Evolutionary conservation across 2,113 vertebrate species (phyloP).

Genomic region (Stegastes partitus): DNA sequence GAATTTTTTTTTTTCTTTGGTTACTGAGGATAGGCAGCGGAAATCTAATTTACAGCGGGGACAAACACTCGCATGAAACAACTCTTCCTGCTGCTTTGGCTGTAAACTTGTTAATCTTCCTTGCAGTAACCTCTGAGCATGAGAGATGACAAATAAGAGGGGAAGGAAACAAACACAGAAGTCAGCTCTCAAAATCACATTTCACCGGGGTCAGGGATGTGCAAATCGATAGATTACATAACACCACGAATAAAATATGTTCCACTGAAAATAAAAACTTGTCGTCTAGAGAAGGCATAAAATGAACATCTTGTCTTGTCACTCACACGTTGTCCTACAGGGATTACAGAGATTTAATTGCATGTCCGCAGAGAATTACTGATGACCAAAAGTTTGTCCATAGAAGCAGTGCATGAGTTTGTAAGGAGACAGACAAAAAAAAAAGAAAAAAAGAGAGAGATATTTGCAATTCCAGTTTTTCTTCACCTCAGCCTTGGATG

Average conservation of each 20-base stretch:
- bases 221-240: constrained; percentile 26
- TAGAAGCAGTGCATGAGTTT: neutral
- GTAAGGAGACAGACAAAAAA: constrained; percentile 1
- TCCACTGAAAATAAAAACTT: too few species aligned
- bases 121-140: constrained; percentile 35
- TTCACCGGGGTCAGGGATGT: neutral
- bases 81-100: constrained; percentile 36
- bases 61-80: constrained; percentile 34
- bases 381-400: neutral
- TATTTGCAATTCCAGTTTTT: constrained; percentile 34
- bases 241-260: constrained; percentile 14
- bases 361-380: constrained; percentile 2
- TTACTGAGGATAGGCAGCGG: constrained; percentile 33
- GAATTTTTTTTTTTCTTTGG: constrained; percentile 41
- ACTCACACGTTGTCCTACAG: neutral
- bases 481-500: constrained; percentile 74
- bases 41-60: constrained; percentile 42
- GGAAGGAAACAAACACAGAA: constrained; percentile 35
- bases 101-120: constrained; percentile 54
- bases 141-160: constrained; percentile 30
- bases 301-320: neutral
- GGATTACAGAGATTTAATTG: neutral
- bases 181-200: constrained; percentile 35
- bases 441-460: neutral
- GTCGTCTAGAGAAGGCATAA: constrained; percentile 5